Evolutionary conservation across 2,888 invertebrate species (phyloP).

Genomic region (Eristalis intricaria): DNA sequence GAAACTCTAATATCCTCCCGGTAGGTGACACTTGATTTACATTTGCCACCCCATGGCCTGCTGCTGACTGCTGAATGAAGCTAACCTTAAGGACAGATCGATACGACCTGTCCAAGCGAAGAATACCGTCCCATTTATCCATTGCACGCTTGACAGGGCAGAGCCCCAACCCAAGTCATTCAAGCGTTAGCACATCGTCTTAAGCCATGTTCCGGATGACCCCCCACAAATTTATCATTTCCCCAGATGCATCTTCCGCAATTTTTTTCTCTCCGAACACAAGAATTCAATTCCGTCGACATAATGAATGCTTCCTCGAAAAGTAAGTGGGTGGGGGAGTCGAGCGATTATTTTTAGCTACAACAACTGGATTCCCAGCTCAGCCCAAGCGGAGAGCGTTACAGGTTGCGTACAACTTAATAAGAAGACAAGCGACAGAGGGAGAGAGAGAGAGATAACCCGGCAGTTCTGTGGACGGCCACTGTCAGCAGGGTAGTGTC

Average conservation of each 20-base stretch:
- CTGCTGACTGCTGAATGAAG: neutral
- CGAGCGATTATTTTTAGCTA: neutral
- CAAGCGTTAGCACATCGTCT: neutral
- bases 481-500: conserved; percentile 3
- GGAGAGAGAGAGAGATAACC: conserved; percentile 13
- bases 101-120: neutral
- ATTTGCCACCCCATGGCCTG: neutral
- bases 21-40: conserved; percentile 31
- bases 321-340: neutral
- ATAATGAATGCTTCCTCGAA: conserved; percentile 9
- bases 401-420: conserved; percentile 34
- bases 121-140: conserved; percentile 1
- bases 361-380: neutral
- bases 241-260: conserved; percentile 21
- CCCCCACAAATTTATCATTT: conserved; percentile 2
- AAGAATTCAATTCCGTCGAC: conserved; percentile 40
- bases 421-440: conserved; percentile 27
- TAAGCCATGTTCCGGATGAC: neutral
- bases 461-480: neutral
- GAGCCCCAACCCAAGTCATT: neutral
- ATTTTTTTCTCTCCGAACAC: conserved; percentile 4
- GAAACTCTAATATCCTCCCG: conserved; percentile 26
- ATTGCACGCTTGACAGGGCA: neutral
- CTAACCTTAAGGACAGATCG: neutral
- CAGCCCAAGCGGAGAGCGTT: neutral